phyloP scores from a whole-genome alignment of 2,113 vertebrate species.

The Scomber scombrus region DNA sequence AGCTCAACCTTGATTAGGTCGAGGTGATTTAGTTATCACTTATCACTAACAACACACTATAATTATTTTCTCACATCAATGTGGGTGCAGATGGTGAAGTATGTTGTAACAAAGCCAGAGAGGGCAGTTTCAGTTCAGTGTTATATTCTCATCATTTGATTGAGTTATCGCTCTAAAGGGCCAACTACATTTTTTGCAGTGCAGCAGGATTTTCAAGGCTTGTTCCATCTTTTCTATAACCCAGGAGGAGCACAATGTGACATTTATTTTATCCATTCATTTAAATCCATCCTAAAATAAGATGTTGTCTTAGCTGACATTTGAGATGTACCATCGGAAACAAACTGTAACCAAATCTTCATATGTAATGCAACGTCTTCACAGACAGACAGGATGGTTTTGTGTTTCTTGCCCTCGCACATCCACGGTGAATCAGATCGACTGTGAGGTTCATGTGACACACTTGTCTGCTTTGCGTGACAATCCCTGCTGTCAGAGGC shows the following conservation, averaged over 20 bases:
- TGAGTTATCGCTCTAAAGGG: slow-evolving; percentile 3
- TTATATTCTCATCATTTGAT: slow-evolving; percentile 17
- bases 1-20: slow-evolving; percentile 24
- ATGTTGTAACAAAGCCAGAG: not conserved
- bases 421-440: slow-evolving; percentile 5
- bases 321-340: not conserved
- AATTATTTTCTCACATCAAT: not conserved
- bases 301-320: not conserved
- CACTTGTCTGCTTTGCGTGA: not conserved
- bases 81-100: not conserved
- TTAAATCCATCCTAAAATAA: not conserved
- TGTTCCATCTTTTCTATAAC: not conserved
- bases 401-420: not conserved
- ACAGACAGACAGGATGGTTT: not conserved
- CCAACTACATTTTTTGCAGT: slow-evolving; percentile 17
- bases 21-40: slow-evolving; percentile 3
- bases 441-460: not conserved
- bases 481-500: not conserved
- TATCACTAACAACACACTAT: not conserved
- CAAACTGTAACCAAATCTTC: not conserved
- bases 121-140: not conserved
- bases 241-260: not conserved
- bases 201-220: slow-evolving; percentile 45
- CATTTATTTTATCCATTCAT: not conserved
- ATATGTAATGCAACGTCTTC: not conserved